Base-by-base conservation (phyloP, 2,113 vertebrate species). In the Tympanuchus pallidicinctus region DNA sequence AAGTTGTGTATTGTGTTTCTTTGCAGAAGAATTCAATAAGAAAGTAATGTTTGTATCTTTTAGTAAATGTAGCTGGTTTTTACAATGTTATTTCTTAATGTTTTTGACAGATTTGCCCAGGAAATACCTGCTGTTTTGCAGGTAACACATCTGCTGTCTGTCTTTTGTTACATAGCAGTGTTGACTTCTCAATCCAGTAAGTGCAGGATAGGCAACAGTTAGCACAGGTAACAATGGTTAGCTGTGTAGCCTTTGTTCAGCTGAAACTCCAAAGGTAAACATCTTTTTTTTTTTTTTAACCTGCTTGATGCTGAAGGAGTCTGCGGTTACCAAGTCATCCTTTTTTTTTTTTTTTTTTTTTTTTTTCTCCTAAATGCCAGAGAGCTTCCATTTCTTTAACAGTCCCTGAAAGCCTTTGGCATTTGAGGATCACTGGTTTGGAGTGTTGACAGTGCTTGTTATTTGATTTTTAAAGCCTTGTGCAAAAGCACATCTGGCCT, bases 401-500 rank as follows among this genome's bases (percentile, higher is more conserved):
- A 71, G 56, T 32, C 79, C 69, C 47, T 93, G 82, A 96, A 80
- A 92, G 72, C 79, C 87, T 92, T 82, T 92, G 87, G 95, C 86
- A 17, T 93, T 96, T 96, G 84, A 56, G 66, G 81, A 86, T 84
- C 86, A 48, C 22, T 89, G 74, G 1, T 14, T 66, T 86, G 52
- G 28, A 36, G 18, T 71, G 65, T 77, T 88, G 77, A 87, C 92
- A 79, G 40, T 57, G 38, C 30, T 77, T 83, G 22, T 34, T 56
- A 2, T 47, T 76, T 86, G 30, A 38, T 34, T 74, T 73, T 61
- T 61, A 21, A 88, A 90, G 70, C 38, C 10, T 83, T 67, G 45
- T 83, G 32, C 28, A 65, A 81, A 88, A 76, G 65, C 86, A 8
- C 13, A 4, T 36, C 27, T 61, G 47, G 70, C 61, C 11, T 21